Base-by-base conservation (phyloP, 2,113 vertebrate genomes). In the Pogonocichla stellata region DNA sequence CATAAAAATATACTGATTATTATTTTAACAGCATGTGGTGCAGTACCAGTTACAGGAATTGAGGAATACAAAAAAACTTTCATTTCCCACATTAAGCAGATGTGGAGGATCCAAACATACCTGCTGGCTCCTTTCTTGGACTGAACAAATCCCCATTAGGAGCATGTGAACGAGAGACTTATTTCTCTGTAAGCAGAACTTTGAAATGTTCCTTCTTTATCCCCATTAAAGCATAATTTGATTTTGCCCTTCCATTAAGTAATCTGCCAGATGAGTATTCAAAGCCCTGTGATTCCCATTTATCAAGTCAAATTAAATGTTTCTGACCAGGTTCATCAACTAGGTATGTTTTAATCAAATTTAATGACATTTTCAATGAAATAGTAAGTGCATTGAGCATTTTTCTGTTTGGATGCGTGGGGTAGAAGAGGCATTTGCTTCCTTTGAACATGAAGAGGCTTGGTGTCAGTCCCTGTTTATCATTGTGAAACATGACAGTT, bases 401-500 rank as follows among this genome's bases (percentile, higher is more conserved):
- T 97, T 92, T 94, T 94, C 48, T 56, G 93, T 48, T 88, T 94
- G 84, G 50, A 78, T 81, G 34, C 5, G 6, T 72, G 54, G 71
- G 61, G 57, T 45, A 85, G 78, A 96, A 80, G 42, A 88, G 62
- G 24, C 85, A 80, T 95, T 96, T 94, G 45, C 69, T 86, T 94
- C 94, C 94, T 96, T 96, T 93, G 93, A 97, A 95, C 88, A 88
- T 6, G 17, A 84, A 80, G 79, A 67, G 42, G 42, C 16, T 65
- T 60, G 53, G 54, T 96, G 93, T 95, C 97, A 90, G 90, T 93
- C 90, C 78, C 61, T 96, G 90, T 98, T 97, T 98, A 95, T 97
- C 97, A 95, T 93, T 96, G 97, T 93, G 87, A 77, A 96, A 92
- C 93, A 91, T 97, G 97, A 97, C 97, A 97, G 95, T 93, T 97